phyloP scores from a whole-genome alignment of 2,888 invertebrate genomes.

The Junonia oenone region DNA sequence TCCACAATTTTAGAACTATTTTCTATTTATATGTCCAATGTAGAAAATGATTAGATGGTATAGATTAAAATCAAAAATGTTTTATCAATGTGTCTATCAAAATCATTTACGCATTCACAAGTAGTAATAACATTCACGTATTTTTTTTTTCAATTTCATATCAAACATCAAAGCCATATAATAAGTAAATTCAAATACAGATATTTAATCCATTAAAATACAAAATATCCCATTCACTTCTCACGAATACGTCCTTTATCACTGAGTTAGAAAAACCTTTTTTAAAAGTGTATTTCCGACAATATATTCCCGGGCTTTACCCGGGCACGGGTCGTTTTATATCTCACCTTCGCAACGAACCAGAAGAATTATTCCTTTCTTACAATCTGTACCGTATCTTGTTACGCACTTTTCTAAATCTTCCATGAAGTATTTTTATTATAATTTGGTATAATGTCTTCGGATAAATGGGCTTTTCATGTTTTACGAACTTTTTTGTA shows the following conservation, averaged over 20 bases:
- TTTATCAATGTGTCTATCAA: too few species aligned
- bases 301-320: slow-evolving; percentile 2
- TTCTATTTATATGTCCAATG: too few species aligned
- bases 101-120: too few species aligned
- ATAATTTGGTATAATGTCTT: too few species aligned
- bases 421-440: not conserved
- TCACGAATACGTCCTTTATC: slow-evolving; percentile 3
- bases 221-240: not conserved
- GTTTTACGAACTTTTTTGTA: too few species aligned
- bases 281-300: slow-evolving; percentile 9
- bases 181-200: not conserved
- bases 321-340: slow-evolving; percentile 3
- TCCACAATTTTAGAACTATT: too few species aligned
- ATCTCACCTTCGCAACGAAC: slow-evolving; percentile 13
- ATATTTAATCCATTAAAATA: not conserved
- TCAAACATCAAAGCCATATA: not conserved
- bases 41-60: too few species aligned
- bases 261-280: slow-evolving; percentile 6
- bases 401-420: slow-evolving; percentile 15
- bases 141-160: not conserved
- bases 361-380: slow-evolving; percentile 20
- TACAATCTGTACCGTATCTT: slow-evolving; percentile 19
- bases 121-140: too few species aligned
- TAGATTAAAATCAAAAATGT: too few species aligned
- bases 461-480: too few species aligned